Evolutionary conservation across 2,113 vertebrate genomes (phyloP).

Genomic region (Pholis gunnellus): DNA sequence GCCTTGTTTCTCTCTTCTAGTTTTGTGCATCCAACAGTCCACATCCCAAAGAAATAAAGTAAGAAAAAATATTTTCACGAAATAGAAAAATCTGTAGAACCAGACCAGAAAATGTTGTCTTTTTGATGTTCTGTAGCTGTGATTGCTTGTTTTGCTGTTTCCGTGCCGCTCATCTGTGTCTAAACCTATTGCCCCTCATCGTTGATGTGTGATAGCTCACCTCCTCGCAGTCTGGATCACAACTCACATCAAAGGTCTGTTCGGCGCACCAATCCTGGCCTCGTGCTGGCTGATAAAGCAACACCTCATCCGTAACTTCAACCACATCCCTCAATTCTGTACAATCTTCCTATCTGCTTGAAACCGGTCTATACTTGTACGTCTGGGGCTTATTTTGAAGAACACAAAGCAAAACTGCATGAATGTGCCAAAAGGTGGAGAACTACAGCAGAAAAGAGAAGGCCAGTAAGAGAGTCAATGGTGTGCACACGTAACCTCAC

Average conservation of each 20-base stretch:
- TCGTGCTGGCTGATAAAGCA: constrained; percentile 59
- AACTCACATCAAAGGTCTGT: constrained; percentile 57
- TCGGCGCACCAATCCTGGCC: constrained; percentile 16
- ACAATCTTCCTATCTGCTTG: constrained; percentile 43
- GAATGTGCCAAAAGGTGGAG: constrained; percentile 22
- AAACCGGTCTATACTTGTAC: constrained; percentile 42
- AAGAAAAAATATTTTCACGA: background rate
- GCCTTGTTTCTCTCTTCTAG: background rate
- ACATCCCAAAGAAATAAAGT: background rate
- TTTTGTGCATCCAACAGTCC: background rate
- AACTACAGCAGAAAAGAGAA: constrained; percentile 14
- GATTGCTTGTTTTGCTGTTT: constrained; percentile 32
- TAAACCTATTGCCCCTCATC: constrained; percentile 8
- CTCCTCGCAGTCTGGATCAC: constrained; percentile 45
- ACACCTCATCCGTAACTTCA: constrained; percentile 58
- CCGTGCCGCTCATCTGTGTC: constrained; percentile 36
- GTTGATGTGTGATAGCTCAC: constrained; percentile 28
- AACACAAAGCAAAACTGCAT: constrained; percentile 17
- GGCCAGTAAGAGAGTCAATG: background rate
- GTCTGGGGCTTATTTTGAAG: constrained; percentile 7
- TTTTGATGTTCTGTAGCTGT: background rate
- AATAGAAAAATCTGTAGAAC: background rate
- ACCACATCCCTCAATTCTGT: constrained; percentile 36
- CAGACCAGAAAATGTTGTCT: background rate
- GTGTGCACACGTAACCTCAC: constrained; percentile 20